A percentile compares a stretch with the other conserved stretches of the same genome.
Evolutionary conservation across 2,888 invertebrate species (phyloP).

Genomic region (Eristalis arbustorum): DNA sequence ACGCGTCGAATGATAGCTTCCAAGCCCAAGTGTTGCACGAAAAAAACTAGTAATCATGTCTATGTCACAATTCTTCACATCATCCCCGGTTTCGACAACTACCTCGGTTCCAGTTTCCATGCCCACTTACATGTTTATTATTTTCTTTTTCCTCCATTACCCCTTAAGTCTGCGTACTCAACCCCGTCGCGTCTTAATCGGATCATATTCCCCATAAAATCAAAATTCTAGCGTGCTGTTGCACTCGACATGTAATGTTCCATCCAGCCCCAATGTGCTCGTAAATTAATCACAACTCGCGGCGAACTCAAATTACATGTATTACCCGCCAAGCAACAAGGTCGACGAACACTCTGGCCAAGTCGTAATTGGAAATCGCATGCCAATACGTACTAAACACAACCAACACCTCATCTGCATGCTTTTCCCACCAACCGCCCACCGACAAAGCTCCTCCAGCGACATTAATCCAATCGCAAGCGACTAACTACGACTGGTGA

Average conservation of each 20-base stretch:
- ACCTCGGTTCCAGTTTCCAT: no score
- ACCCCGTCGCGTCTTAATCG: neutral
- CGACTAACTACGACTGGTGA: conserved; percentile 15
- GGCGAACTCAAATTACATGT: neutral
- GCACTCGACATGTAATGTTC: neutral
- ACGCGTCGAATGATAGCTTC: no score
- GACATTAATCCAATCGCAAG: conserved; percentile 12
- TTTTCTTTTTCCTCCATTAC: no score
- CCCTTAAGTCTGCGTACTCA: neutral
- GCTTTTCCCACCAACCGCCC: neutral
- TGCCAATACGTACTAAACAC: neutral
- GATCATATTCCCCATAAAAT: neutral
- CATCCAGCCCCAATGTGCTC: neutral
- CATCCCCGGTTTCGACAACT: no score
- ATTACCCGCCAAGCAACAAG: neutral
- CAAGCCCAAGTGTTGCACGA: no score
- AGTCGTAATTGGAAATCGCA: conserved; percentile 21
- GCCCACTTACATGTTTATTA: no score
- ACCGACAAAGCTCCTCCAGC: neutral
- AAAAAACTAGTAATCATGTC: no score
- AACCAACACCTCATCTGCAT: neutral
- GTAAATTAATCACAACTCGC: neutral
- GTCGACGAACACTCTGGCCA: neutral
- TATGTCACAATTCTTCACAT: no score
- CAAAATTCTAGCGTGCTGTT: neutral